phyloP scores from a whole-genome alignment of 1,140 invertebrate species.

The Drosophila arizonae region DNA sequence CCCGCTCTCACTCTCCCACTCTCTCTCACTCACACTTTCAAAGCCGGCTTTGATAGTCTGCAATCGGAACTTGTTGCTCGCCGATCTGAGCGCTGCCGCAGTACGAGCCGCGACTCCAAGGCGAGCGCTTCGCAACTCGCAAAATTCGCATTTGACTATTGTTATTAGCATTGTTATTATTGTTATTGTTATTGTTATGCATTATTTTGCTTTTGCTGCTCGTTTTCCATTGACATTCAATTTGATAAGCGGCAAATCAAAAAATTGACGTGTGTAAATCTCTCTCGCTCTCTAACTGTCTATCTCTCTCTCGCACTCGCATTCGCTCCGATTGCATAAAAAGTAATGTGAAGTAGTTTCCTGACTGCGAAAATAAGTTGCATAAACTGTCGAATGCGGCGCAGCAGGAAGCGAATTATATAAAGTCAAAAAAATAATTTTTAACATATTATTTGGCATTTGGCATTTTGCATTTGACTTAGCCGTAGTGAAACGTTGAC shows the following conservation, averaged over 20 bases:
- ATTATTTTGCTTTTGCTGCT: constrained; percentile 37
- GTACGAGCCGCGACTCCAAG: constrained; percentile 58
- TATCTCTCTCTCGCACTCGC: constrained; percentile 9
- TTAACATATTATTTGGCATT: constrained; percentile 34
- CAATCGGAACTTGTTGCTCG: constrained; percentile 51
- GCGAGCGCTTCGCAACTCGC: constrained; percentile 41
- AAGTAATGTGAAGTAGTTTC: constrained; percentile 74
- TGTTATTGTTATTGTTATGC: constrained; percentile 32
- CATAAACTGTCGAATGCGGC: constrained; percentile 68
- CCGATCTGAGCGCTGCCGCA: constrained; percentile 31
- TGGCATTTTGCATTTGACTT: constrained; percentile 17
- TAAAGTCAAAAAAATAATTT: constrained; percentile 22
- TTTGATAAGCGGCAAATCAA: constrained; percentile 71
- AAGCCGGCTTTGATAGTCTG: constrained; percentile 48
- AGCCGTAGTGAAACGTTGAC: constrained; percentile 29
- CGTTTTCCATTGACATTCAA: constrained; percentile 67
- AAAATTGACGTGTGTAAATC: constrained; percentile 54
- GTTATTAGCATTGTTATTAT: constrained; percentile 29
- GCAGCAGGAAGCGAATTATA: constrained; percentile 60
- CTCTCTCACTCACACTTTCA: constrained; percentile 16
- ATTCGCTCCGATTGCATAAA: constrained; percentile 66
- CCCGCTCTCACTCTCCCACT: constrained; percentile 3
- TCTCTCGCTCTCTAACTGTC: not conserved
- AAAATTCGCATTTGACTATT: constrained; percentile 16
- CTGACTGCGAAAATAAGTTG: constrained; percentile 54